These are phyloP conservation scores for Laothoe populi DNA, from an alignment of 2,888 invertebrate species.

Conservation along the genomic window DNA sequence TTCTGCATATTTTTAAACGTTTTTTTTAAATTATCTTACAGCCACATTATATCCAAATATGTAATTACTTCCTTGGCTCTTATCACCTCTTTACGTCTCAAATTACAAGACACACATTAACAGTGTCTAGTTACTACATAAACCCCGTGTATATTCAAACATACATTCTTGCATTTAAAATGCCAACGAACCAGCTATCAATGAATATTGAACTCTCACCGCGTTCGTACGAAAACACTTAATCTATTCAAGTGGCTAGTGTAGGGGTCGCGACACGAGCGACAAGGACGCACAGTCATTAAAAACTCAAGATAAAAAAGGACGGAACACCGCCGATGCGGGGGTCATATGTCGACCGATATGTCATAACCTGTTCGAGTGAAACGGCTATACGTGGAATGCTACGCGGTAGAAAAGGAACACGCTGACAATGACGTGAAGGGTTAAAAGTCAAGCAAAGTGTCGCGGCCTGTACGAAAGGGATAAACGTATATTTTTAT, in stretches of 20 bases:
- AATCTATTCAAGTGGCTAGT: slow-evolving; percentile 84
- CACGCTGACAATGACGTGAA: slow-evolving; percentile 75
- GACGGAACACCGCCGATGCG: slow-evolving; percentile 65
- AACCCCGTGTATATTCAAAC: too few relatives aligned
- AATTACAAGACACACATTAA: too few relatives aligned
- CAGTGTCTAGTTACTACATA: slow-evolving; percentile 14
- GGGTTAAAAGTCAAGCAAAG: slow-evolving; percentile 83
- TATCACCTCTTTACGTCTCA: too few relatives aligned
- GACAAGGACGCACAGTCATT: slow-evolving; percentile 64
- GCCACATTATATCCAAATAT: too few relatives aligned
- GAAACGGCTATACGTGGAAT: slow-evolving; percentile 58
- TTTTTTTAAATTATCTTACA: too few relatives aligned
- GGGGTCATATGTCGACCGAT: slow-evolving; percentile 81
- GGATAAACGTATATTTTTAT: slow-evolving; percentile 53
- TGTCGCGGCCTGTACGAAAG: slow-evolving; percentile 77
- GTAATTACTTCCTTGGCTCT: too few relatives aligned
- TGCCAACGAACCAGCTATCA: slow-evolving; percentile 78
- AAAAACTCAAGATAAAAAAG: slow-evolving; percentile 59
- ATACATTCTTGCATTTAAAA: slow-evolving; percentile 64
- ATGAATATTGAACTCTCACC: slow-evolving; percentile 78
- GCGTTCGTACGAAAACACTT: slow-evolving; percentile 78
- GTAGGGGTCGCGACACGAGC: slow-evolving; percentile 76
- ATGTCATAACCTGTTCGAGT: slow-evolving; percentile 82
- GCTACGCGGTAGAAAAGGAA: slow-evolving; percentile 61
- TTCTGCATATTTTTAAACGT: too few relatives aligned